Base-by-base conservation (phyloP, 30 jellyfish, hydroid and myxozoan species). In the Pseudorhiza aurosa region DNA sequence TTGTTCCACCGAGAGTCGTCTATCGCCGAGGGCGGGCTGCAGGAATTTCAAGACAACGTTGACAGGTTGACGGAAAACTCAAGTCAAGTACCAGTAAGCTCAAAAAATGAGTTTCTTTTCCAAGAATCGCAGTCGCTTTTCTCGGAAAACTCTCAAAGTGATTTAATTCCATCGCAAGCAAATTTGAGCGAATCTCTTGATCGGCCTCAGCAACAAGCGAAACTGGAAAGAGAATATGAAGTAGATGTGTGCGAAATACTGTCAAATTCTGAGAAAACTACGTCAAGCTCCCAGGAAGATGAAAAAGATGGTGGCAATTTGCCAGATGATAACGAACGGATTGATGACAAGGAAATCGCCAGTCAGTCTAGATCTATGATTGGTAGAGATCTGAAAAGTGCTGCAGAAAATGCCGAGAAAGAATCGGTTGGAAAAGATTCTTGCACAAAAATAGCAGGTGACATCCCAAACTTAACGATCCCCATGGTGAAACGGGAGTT, bases 401-500 rank as follows among this genome's bases (percentile, higher is more conserved):
- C n/a, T n/a, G n/a, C n/a, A n/a, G n/a, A n/a, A n/a, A n/a, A n/a
- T n/a, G n/a, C n/a, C 25, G 45, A 11, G 4, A 56, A 0, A 19
- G 21, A 0, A 63, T 1, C 47, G 15, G 28, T n/a, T 8, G 27
- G 27, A 6, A 12, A 29, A 63, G 0, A 68, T 55, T 5, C 7
- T 0, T 6, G 15, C 3, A 22, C 59, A 5, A 47, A 28, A 1
- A 45, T 9, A 15, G 8, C 21, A 3, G 70, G 32, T 17, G 25
- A 46, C 8, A 30, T 33, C 2, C 82, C 89, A 17, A 53, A 65
- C 26, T 2, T 65, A 29, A 26, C 73, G 24, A 45, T 42, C 47
- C 40, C 68, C 26, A 51, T 37, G 65, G 45, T 50, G 7, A 44
- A 72, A 25, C 62, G 86, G 5, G 32, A 43, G 2, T 82, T 82